A percentile compares a stretch with the other conserved stretches of the same genome.
phyloP scores from a whole-genome alignment of 2,113 vertebrate genomes.

The Tricholaema leucomelas region DNA sequence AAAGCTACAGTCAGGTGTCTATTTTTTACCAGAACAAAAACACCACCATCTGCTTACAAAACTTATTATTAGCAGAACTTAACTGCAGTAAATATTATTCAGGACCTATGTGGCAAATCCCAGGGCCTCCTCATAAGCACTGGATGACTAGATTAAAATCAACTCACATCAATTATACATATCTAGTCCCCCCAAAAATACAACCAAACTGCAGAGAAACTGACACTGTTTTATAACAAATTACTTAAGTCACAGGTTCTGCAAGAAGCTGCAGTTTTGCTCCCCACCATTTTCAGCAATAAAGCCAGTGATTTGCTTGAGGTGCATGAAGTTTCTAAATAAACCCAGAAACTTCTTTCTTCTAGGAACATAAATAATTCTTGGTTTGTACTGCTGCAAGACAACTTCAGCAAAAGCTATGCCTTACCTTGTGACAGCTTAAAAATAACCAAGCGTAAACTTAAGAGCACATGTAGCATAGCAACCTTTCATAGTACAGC shows the following conservation, averaged over 20 bases:
- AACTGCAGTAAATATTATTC: not conserved
- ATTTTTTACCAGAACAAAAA: constrained; percentile 4
- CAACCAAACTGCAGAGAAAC: not conserved
- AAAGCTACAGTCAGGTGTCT: not conserved
- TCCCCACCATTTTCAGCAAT: not conserved
- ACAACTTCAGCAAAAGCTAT: constrained; percentile 2
- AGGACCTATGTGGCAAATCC: not conserved
- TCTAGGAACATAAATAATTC: constrained; percentile 3
- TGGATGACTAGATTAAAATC: not conserved
- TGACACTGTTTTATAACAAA: not conserved
- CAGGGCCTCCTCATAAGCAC: not conserved
- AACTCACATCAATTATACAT: not conserved
- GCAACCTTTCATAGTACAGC: constrained; percentile 39
- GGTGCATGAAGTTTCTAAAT: not conserved
- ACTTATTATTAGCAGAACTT: not conserved
- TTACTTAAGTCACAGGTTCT: not conserved
- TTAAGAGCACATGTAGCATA: constrained; percentile 45
- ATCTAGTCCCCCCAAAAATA: not conserved
- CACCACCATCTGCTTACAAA: constrained; percentile 20
- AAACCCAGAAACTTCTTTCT: not conserved
- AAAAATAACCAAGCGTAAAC: constrained; percentile 52
- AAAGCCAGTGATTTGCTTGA: not conserved
- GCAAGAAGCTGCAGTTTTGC: not conserved
- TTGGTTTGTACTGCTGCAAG: constrained; percentile 32
- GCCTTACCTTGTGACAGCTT: constrained; percentile 61